Percentiles rank a stretch among this genome's conserved stretches.
Evolutionary conservation across 2,113 vertebrate species (phyloP).

Genomic region (Spermophilus dauricus): DNA sequence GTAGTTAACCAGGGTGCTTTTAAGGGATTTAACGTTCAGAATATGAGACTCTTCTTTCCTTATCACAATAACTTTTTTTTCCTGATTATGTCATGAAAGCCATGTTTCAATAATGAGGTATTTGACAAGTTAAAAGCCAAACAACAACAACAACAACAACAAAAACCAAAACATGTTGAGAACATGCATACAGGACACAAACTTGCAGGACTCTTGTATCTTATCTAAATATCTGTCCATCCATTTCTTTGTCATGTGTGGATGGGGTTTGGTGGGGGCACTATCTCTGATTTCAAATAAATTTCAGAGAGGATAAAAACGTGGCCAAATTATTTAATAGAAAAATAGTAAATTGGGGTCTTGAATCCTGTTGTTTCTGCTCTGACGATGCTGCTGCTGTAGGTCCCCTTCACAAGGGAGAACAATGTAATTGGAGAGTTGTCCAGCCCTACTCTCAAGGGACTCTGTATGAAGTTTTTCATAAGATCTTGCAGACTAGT

Average conservation of each 20-base stretch:
- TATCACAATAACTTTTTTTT: not conserved
- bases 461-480: not conserved
- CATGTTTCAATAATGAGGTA: not conserved
- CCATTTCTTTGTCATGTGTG: not conserved
- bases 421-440: not conserved
- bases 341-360: not conserved
- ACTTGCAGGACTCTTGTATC: not conserved
- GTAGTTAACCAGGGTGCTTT: not conserved
- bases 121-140: not conserved
- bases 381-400: not conserved
- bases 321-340: not conserved
- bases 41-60: not conserved
- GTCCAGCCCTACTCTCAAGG: not conserved
- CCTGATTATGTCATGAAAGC: not conserved
- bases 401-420: not conserved
- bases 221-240: not conserved
- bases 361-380: not conserved
- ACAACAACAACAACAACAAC: not conserved
- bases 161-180: not conserved
- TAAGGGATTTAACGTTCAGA: not conserved
- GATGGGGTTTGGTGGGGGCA: not conserved
- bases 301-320: not conserved
- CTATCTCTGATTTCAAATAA: not conserved
- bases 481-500: not conserved
- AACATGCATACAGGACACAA: not conserved